These are phyloP conservation scores for Dasypus novemcinctus DNA, from an alignment of 2,113 vertebrate genomes.

Conservation along the genomic window DNA sequence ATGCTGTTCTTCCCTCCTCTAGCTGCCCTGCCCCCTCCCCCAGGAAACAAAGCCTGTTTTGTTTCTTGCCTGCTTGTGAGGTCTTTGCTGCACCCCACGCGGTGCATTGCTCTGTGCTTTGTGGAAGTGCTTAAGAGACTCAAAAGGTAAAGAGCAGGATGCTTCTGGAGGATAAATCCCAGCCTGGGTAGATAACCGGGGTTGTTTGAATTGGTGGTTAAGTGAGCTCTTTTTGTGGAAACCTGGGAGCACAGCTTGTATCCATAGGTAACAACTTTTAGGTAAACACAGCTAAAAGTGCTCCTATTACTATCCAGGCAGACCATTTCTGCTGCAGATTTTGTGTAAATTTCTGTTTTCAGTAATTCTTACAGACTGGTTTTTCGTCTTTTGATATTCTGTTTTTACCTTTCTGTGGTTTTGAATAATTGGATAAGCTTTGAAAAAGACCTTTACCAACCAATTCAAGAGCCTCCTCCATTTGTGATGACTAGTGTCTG, in stretches of 20 bases:
- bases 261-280: conserved; percentile 1
- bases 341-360: conserved; percentile 1
- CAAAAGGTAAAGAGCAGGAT: conserved; percentile 72
- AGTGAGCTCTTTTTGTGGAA: neutral
- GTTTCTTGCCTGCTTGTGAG: conserved; percentile 84
- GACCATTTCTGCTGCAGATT: neutral
- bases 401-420: neutral
- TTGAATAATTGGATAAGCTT: neutral
- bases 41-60: conserved; percentile 84
- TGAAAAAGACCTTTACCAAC: neutral
- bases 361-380: neutral
- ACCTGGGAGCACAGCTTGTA: neutral
- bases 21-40: conserved; percentile 54
- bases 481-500: neutral
- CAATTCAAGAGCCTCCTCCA: neutral
- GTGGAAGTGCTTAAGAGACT: conserved; percentile 76
- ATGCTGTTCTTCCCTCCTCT: conserved; percentile 10
- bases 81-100: conserved; percentile 76
- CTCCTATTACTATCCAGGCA: neutral
- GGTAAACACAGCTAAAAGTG: neutral
- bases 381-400: neutral
- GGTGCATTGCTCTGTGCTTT: conserved; percentile 72
- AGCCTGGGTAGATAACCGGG: conserved; percentile 46
- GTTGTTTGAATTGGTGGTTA: conserved; percentile 43
- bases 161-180: conserved; percentile 60